phyloP scores from a whole-genome alignment of 2,113 vertebrate species.

The Lamprotornis superbus region DNA sequence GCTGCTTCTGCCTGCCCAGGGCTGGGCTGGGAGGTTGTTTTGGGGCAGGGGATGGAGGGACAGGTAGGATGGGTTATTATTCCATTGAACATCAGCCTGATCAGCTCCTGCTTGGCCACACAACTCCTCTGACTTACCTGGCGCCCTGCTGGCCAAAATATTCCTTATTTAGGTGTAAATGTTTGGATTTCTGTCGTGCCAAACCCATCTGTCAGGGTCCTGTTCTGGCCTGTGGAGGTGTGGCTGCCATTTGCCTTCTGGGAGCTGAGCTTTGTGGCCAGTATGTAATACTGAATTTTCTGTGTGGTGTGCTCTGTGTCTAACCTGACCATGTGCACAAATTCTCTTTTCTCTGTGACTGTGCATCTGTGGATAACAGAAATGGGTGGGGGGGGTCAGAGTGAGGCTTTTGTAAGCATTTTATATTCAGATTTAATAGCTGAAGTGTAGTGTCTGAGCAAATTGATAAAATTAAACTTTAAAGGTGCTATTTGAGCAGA shows the following conservation, averaged over 20 bases:
- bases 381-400: not conserved
- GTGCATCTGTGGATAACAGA: accelerated
- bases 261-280: not conserved
- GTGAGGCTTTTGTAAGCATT: not conserved
- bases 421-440: not conserved
- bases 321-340: not conserved
- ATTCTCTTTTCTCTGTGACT: not conserved
- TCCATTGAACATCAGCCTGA: not conserved
- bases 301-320: not conserved
- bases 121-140: not conserved
- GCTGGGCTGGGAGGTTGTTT: not conserved
- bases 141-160: not conserved
- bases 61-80: not conserved
- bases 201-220: not conserved
- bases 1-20: not conserved
- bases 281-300: accelerated
- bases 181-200: not conserved
- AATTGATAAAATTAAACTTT: not conserved
- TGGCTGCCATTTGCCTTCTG: not conserved
- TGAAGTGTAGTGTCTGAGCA: not conserved
- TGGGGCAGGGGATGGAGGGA: not conserved
- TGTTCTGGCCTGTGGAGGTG: not conserved
- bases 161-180: not conserved
- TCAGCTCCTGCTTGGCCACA: not conserved
- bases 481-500: not conserved